Evolutionary conservation across 2,797 vertebrate genomes (phyloP), one percentile per base, ranked within the genome.

Genomic region (Eutrigla gurnardus): DNA sequence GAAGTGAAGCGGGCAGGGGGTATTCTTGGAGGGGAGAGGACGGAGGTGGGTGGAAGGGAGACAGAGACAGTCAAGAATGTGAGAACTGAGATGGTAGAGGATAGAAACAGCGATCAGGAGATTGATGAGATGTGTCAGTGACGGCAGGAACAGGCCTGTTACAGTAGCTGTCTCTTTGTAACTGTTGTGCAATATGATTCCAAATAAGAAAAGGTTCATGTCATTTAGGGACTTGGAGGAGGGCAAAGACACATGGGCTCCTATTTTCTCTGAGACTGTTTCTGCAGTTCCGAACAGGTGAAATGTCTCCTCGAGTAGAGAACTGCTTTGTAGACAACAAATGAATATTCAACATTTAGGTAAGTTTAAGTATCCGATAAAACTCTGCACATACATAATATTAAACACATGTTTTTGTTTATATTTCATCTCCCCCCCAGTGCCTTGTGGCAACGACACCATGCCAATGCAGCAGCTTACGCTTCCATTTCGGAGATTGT

Each of bases 11-110:
- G 53, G 55, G 33, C 6, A 4, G 47, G 5, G 55, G 55, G 37
- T 62, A 37, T 73, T 17, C 45, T 42, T 32, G 25, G 7, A 46
- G 49, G 1, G 54, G 33, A 49, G 52, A 43, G 50, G 64, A 71
- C 9, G 2, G 58, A 78, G 6, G 45, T 7, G 17, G 63, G 35
- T 17, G 65, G 52, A 55, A 15, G 68, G 36, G 40, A 70, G 59
- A 62, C 43, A 62, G 59, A 62, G 35, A 65, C 6, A n/a, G 59
- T 40, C 52, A 78, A 55, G 54, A 82, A 81, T 75, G 73, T 4
- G 54, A 66, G 33, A 69, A 39, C 6, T 36, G 43, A 49, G 10
- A 49, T 54, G 47, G 40, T 6, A 13, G 32, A 57, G 67, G 13
- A 66, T 2, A 57, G 39, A 65, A 43, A 45, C 14, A n/a, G 5